Evolutionary conservation across 2,797 vertebrate genomes (phyloP), one percentile per base, ranked within the genome.

Genomic region (Enteromius fasciolatus): DNA sequence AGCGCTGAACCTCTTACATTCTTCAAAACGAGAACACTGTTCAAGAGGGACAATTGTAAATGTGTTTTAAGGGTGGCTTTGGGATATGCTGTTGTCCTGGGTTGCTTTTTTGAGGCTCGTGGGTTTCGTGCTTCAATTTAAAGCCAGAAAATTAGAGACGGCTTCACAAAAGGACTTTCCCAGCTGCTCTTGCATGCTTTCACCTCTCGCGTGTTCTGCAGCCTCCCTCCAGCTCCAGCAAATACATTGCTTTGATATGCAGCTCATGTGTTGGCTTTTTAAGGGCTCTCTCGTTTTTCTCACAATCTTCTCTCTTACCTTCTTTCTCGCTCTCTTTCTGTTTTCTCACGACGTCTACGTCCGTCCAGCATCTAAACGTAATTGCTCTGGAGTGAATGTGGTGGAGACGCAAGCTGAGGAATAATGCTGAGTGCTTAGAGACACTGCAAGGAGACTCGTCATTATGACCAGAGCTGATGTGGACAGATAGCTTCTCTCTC

Each of bases 361-460:
- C 12, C 41, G 17, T 70, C 73, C 69, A 59, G 64, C 73, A 48
- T 80, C 33, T 63, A 39, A 76, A 57, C 20, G 17, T 76, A 72
- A 86, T 83, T 80, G 72, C 46, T 76, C 41, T 83, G 77, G 69
- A 85, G 59, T 79, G 80, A 78, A 63, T 77, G 77, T 66, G 54
- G 18, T 64, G 52, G 15, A 76, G 52, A 70, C 44, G 20, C 68
- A 7, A 3, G 39, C 23, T 80, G 39, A 59, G 39, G 80, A 84
- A 69, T 66, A 84, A 67, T 73, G n/a, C 64, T 44, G 36, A 50
- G 46, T 50, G 18, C 36, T 70, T 50, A 9, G 57, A 80, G 74
- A 48, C 31, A 41, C 61, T 73, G 46, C 33, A 44, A 83, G 28
- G 31, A 75, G 52, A 67, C 82, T 79, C 9, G 18, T 77, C 69